Conservation (phyloP, 2,888 invertebrate species). For the Athalia cordata region DNA sequence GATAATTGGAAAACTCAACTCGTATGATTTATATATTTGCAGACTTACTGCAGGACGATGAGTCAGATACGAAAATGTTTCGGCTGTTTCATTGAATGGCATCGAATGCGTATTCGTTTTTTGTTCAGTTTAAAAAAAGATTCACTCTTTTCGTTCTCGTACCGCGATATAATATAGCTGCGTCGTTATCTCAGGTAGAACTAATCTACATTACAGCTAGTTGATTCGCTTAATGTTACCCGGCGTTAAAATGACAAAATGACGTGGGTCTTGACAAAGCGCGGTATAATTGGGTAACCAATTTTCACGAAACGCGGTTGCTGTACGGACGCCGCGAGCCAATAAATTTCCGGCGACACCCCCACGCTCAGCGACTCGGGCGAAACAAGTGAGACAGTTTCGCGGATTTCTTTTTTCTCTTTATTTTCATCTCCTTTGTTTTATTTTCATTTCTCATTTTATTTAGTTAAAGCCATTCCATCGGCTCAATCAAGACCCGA, state of each 20-base stretch:
- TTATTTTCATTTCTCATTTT: conserved; percentile 6
- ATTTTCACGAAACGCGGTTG: conserved; percentile 30
- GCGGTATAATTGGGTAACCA: conserved; percentile 43
- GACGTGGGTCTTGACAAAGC: conserved; percentile 40
- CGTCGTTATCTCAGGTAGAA: too few relatives aligned
- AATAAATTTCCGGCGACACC: conserved; percentile 36
- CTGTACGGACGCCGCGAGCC: conserved; percentile 23
- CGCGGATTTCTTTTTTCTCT: not conserved
- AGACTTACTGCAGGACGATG: too few relatives aligned
- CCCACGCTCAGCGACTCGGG: conserved; percentile 8
- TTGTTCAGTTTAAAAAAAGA: too few relatives aligned
- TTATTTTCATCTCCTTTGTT: not conserved
- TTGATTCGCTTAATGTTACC: conserved; percentile 26
- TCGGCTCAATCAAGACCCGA: conserved; percentile 28
- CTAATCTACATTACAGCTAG: conserved; percentile 9
- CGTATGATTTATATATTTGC: too few relatives aligned
- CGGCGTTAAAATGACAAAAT: conserved; percentile 36
- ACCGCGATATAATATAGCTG: too few relatives aligned
- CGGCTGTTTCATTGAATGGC: too few relatives aligned
- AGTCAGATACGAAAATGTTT: too few relatives aligned
- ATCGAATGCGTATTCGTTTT: too few relatives aligned
- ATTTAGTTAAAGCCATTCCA: conserved; percentile 35
- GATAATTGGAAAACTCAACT: too few relatives aligned
- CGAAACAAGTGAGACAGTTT: conserved; percentile 26
- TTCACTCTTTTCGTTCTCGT: too few relatives aligned